These are phyloP conservation scores for Cygnus buccinator DNA, from an alignment of 2,113 vertebrate genomes.

Conservation along the genomic window DNA sequence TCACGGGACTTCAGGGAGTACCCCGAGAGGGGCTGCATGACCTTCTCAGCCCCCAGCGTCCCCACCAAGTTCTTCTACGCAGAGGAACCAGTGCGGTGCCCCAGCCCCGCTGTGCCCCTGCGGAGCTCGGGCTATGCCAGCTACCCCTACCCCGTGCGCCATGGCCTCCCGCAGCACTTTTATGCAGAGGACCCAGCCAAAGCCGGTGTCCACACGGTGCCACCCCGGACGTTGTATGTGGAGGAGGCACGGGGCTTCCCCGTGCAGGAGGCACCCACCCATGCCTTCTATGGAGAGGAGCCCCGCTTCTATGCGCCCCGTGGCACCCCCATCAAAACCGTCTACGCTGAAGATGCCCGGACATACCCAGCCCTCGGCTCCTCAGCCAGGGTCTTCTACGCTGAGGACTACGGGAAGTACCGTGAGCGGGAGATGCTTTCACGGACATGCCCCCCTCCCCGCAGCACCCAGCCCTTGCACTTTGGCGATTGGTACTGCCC, in stretches of 20 bases:
- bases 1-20: constrained; percentile 78
- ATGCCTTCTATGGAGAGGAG: constrained; percentile 84
- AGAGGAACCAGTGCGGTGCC: constrained; percentile 82
- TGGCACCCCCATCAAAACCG: constrained; percentile 76
- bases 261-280: constrained; percentile 78
- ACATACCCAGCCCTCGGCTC: constrained; percentile 75
- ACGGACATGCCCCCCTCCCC: constrained; percentile 76
- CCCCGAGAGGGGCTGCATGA: constrained; percentile 81
- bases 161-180: constrained; percentile 29
- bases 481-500: constrained; percentile 87
- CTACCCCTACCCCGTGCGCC: constrained; percentile 51
- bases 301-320: constrained; percentile 64
- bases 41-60: constrained; percentile 82
- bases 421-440: constrained; percentile 81
- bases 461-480: constrained; percentile 78
- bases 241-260: constrained; percentile 84
- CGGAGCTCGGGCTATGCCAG: constrained; percentile 64
- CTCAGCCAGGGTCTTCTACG: constrained; percentile 78
- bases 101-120: constrained; percentile 64
- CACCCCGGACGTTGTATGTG: constrained; percentile 77
- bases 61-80: constrained; percentile 92
- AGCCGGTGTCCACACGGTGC: constrained; percentile 66
- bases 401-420: constrained; percentile 82
- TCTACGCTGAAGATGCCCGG: constrained; percentile 78
- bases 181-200: constrained; percentile 49